Conservation (phyloP, 1,140 invertebrate genomes). For the Scaptomyza hsui region DNA sequence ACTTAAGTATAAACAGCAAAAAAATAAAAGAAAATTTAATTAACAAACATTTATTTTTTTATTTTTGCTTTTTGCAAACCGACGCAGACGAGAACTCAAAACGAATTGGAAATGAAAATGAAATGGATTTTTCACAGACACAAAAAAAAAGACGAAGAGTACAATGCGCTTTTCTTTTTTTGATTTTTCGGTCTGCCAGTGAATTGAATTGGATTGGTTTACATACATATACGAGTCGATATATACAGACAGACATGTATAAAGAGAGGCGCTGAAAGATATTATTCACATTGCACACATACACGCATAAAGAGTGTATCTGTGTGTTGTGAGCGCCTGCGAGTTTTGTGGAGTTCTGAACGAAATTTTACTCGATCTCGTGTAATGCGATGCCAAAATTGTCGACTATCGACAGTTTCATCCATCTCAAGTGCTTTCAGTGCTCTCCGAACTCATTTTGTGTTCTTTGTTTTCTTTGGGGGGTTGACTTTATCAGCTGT, state of each 20-base stretch:
- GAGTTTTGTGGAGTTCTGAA: slow-evolving; percentile 29
- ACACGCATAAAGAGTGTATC: slow-evolving; percentile 27
- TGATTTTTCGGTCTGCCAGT: slow-evolving; percentile 43
- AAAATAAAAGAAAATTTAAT: slow-evolving; percentile 44
- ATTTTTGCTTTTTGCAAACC: slow-evolving; percentile 50
- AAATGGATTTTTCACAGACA: slow-evolving; percentile 41
- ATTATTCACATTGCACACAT: slow-evolving; percentile 76
- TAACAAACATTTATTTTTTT: slow-evolving; percentile 21
- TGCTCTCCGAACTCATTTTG: not conserved
- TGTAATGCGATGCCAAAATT: slow-evolving; percentile 79
- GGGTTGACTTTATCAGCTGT: slow-evolving; percentile 66
- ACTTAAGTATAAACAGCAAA: slow-evolving; percentile 55
- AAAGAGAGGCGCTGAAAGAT: slow-evolving; percentile 77
- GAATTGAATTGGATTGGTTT: slow-evolving; percentile 41
- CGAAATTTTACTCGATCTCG: slow-evolving; percentile 13
- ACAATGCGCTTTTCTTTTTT: slow-evolving; percentile 61
- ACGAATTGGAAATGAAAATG: slow-evolving; percentile 33
- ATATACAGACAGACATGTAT: slow-evolving; percentile 47
- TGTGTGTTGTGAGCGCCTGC: slow-evolving; percentile 8
- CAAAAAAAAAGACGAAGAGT: too few relatives aligned
- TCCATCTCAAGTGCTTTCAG: slow-evolving; percentile 31
- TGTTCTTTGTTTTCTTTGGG: not conserved
- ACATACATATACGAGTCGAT: slow-evolving; percentile 44
- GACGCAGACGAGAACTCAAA: slow-evolving; percentile 13
- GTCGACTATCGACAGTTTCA: slow-evolving; percentile 36